Base-by-base conservation (phyloP, 92 coral and sea anemone genomes). In the Phenganax subtilis region DNA sequence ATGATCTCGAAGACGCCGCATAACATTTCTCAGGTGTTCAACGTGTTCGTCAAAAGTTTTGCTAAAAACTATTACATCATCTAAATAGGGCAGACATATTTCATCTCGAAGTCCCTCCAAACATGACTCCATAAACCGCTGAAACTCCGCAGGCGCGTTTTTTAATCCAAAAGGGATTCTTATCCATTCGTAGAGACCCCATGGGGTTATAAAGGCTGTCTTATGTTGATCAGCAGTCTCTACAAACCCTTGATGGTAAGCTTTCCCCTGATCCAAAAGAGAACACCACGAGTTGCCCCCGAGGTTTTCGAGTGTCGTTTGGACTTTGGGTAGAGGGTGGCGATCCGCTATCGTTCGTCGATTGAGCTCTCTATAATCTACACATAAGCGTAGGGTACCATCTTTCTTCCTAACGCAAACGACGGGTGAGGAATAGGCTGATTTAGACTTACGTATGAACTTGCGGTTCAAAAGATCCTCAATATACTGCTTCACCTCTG, bases 141-240 rank as follows among this genome's bases (percentile, higher is more conserved):
- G 75, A n/a, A 63, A 82, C 52, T 81, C 82, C 8, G 81, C 64
- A 16, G 53, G 64, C 25, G 86, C 88, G 10, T 81, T 85, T 62
- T 74, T 80, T 56, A 85, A 60, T 20, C 88, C 88, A 72, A 85
- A 80, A 14, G 87, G 85, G 62, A 84, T 61, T 31, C 87, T 6
- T 44, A 80, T 75, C 87, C 87, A 84, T 68, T 81, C 86, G 44
- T 85, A 70, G 54, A 85, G 85, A 10, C 88, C 85, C 88, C 88
- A 85, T 5, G 88, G 88, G 10, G 53, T 81, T 3, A 80, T 69
- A 29, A 85, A 85, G 10, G 88, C 85, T 28, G 88, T 82, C 27
- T 60, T 44, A 54, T 60, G 77, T 47, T 80, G 76, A 11, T 47
- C 28, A 27, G 54, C 70, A 10, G 77, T 57, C 28, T 75, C 37